Evolutionary conservation across 1,140 invertebrate species (phyloP), one percentile per base, ranked within the genome.

Genomic region (Pteromalus puparum): DNA sequence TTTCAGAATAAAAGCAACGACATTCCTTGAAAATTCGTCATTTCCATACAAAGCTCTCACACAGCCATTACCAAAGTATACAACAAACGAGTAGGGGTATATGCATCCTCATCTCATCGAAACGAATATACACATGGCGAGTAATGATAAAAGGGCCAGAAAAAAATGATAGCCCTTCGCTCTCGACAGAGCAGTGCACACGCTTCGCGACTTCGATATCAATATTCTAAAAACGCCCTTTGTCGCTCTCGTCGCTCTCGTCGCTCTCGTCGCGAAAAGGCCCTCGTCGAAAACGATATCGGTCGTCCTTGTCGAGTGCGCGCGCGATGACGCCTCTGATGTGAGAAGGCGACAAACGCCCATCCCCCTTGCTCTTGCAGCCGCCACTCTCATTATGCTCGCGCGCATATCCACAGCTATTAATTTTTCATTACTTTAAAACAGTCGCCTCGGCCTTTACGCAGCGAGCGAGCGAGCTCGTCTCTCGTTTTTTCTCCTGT

Each of bases 191-290:
- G 82, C 81, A 74, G 86, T 79, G 81, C 86, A 81, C 28, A 83
- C 67, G 84, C 82, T 87, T 89, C 74, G 88, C 88, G 84, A 88
- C 88, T 91, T 92, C 92, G 90, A 92, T 93, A 92, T 92, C 92
- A 92, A 92, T 93, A 92, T 93, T 91, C 90, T 92, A 92, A 92
- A 93, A 92, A 91, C 91, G 84, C 88, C 89, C 91, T 92, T 93
- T 92, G 92, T 92, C 67, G 18, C 26, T 46, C 24, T 12, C 75
- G 48, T 53, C 67, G 18, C 26, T 46, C 24, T 12, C 75, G 48
- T 53, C 5, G 28, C 42, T 5, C 65, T 38, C 65, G 38, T 30
- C 87, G 88, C 88, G 87, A 92, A 92, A 91, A 91, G 88, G 90
- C 88, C 82, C 85, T 87, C 86, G 85, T 79, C 74, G 48, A 61